Conservation (phyloP, 2,797 vertebrate genomes). For the Scolopax rusticola region DNA sequence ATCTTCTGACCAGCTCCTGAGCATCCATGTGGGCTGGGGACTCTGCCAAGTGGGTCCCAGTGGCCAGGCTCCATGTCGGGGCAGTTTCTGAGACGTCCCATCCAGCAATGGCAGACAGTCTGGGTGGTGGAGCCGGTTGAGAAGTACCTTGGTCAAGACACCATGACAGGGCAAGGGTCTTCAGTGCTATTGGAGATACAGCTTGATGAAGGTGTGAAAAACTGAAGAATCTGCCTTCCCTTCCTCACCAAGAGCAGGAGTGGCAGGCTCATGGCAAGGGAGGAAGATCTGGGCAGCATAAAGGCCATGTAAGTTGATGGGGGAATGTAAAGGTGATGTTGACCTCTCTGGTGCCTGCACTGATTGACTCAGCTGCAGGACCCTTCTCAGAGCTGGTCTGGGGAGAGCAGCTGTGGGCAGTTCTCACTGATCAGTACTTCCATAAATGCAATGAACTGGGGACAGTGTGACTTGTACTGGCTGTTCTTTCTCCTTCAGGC, state of each 20-base stretch:
- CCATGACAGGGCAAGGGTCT: background rate
- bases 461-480: background rate
- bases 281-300: background rate
- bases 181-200: background rate
- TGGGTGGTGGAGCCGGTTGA: background rate
- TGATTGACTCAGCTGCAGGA: background rate
- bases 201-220: background rate
- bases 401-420: background rate
- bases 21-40: fast-evolving
- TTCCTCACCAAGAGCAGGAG: background rate
- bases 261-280: background rate
- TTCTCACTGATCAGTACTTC: background rate
- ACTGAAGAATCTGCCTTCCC: background rate
- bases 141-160: background rate
- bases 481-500: background rate
- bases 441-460: fast-evolving
- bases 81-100: background rate
- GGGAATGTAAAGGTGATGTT: background rate
- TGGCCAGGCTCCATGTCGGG: background rate
- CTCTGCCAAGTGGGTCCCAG: fast-evolving
- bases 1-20: background rate
- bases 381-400: background rate
- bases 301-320: background rate
- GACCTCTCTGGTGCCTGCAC: background rate
- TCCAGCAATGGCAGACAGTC: background rate